These are phyloP conservation scores for Caenorhabditis sinica DNA, from an alignment of 2,888 invertebrate species.

Conservation along the genomic window DNA sequence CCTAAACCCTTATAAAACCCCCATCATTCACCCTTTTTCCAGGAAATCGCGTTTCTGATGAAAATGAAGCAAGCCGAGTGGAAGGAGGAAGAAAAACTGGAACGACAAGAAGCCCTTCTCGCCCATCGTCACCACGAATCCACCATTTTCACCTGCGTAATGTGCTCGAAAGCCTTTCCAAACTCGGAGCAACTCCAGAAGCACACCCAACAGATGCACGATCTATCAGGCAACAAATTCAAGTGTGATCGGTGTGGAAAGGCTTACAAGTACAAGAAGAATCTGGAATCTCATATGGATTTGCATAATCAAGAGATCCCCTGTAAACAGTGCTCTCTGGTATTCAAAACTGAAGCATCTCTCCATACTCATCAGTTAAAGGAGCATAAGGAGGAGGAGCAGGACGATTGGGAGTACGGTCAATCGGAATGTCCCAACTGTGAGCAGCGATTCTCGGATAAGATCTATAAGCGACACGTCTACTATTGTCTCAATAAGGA, in stretches of 20 bases:
- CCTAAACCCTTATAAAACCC: not conserved
- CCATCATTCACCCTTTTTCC: conserved; percentile 3
- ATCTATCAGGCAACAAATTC: conserved; percentile 6
- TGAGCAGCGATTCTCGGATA: conserved; percentile 3
- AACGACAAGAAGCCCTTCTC: not conserved
- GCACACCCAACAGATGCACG: conserved; percentile 31
- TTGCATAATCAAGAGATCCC: conserved; percentile 37
- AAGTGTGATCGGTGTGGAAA: conserved; percentile 45
- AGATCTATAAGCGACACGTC: conserved; percentile 36
- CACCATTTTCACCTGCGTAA: conserved; percentile 37
- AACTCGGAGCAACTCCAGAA: conserved; percentile 27
- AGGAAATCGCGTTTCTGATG: conserved; percentile 27
- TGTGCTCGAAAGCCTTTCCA: conserved; percentile 49
- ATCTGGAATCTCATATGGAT: conserved; percentile 38
- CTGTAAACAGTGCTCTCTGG: conserved; percentile 45
- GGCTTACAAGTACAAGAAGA: conserved; percentile 43
- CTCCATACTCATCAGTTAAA: conserved; percentile 10
- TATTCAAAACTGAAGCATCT: conserved; percentile 25
- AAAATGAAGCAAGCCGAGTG: conserved; percentile 5
- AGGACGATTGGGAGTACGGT: not conserved
- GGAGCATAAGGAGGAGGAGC: conserved; percentile 4
- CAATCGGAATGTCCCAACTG: conserved; percentile 24
- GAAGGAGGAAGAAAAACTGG: conserved; percentile 11
- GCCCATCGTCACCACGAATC: not conserved
- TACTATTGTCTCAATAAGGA: conserved; percentile 69